phyloP scores from a whole-genome alignment of 2,888 invertebrate genomes.

The Gisinianus flammeolus region DNA sequence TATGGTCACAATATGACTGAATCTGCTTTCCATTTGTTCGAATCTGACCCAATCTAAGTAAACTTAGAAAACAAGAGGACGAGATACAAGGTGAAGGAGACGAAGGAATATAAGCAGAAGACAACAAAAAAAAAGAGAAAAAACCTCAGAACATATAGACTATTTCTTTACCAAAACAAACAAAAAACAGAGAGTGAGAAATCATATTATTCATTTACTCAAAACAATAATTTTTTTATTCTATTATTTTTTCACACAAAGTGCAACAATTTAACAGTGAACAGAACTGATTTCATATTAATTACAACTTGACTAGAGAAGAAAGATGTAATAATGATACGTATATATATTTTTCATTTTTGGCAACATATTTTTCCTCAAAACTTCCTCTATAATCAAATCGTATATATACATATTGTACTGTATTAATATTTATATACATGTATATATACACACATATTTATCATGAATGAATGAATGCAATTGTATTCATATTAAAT shows the following conservation, averaged over 20 bases:
- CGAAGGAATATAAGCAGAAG: background rate
- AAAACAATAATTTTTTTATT: constrained; percentile 32
- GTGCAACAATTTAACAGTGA: constrained; percentile 39
- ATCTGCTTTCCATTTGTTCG: constrained; percentile 7
- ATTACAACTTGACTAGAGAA: constrained; percentile 24
- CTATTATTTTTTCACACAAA: constrained; percentile 40
- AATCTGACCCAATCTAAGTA: constrained; percentile 19
- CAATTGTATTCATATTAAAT: constrained; percentile 9
- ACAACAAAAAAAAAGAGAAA: background rate
- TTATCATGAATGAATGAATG: background rate
- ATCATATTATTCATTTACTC: background rate
- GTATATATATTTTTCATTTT: constrained; percentile 41
- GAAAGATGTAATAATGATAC: constrained; percentile 29
- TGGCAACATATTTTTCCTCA: constrained; percentile 31
- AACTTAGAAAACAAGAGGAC: background rate
- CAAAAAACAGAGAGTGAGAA: background rate
- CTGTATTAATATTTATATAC: no score
- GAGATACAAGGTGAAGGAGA: background rate
- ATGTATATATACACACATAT: constrained; percentile 17
- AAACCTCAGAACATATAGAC: constrained; percentile 7
- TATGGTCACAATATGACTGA: constrained; percentile 35
- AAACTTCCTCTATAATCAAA: constrained; percentile 5
- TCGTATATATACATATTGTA: constrained; percentile 10
- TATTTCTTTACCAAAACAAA: constrained; percentile 17
- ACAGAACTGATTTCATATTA: constrained; percentile 42